Base-by-base conservation (phyloP, 2,113 vertebrate species). In the Saguinus midas region DNA sequence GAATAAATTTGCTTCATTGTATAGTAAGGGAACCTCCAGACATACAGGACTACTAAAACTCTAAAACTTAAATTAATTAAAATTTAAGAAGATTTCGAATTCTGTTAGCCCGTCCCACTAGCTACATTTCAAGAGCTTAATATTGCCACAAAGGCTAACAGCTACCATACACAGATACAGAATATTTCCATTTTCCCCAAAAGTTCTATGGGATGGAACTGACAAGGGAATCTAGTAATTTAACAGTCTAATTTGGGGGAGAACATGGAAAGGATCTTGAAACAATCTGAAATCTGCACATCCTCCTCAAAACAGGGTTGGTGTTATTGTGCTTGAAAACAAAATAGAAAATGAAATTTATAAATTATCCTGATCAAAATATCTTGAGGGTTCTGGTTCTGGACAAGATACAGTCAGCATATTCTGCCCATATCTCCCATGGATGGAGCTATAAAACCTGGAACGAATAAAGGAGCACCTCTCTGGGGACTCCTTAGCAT, bases 11-110 rank as follows among this genome's bases (percentile, higher is more conserved):
- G 27, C 6, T 40, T 21, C 79, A 2, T 0, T 1, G 1, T 3
- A 23, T 1, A 8, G 9, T 4, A 32, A 58, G 37, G 14, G 3
- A 57, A 21, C 12, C 10, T 17, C 43, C 3, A 45, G 20, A 68
- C 25, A 29, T 3, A 73, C 0, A 6, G n/a, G 16, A 29, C 23
- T 35, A 52, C 43, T 32, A 52, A 87, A 81, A 58, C 37, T 58
- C 29, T 32, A 45, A 87, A 80, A 58, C n/a, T 66, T 37, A 66
- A 87, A 40, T 70, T 52, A 82, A 84, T 50, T 76, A 52, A 73
- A 61, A 76, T 21, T 40, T 57, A 61, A 70, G 61, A 61, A 35
- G 64, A 64, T 57, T 82, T 72, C 57, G 72, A 80, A 68, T 61
- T 37, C 13, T 10, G 18, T 23, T 50, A 50, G 35, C 25, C 11